Base-by-base conservation (phyloP, 2,113 vertebrate genomes). In the Montifringilla adamsi region DNA sequence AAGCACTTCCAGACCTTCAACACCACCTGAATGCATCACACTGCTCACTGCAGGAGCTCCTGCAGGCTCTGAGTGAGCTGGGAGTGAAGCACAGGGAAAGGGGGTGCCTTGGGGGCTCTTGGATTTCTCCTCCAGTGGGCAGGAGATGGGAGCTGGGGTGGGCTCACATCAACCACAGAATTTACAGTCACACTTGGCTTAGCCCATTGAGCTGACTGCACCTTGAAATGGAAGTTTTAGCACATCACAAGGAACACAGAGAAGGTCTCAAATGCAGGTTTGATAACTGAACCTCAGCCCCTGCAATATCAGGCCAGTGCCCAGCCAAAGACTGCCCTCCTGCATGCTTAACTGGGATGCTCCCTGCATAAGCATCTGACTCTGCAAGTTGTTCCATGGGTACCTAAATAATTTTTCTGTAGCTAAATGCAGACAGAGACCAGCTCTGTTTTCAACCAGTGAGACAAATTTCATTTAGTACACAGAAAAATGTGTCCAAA, bases 61-160 rank as follows among this genome's bases (percentile, higher is more conserved):
- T 27, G 2, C 2, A 21, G 63, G 16, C 30, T 4, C 33, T 53
- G 23, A 12, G 28, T 0, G 4, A 59, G 37, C 23, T 67, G 33
- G 27, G 60, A 66, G 12, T 1, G 35, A 41, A 59, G 30, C 50
- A 50, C 21, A 79, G 58, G 68, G 43, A 41, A 56, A 24, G 41
- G 24, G 0, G 3, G 15, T 14, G 18, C 55, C 23, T 3, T 21
- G 66, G 78, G 21, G 35, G 58, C 52, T 72, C 41, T 67, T 84
- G 53, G 27, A 55, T 9, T 13, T 30, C 69, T 79, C 18, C 69
- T 44, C 16, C 35, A 6, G 24, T 6, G 27, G 39, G 74, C 85
- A 82, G n/a, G 15, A 63, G 47, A 5, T 30, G 56, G 33, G 47
- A 84, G 53, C 7, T 24, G 37, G 53, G 28, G 4, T 41, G 41